A percentile compares a stretch with the other conserved stretches of the same genome.
Evolutionary conservation across 2,113 vertebrate genomes (phyloP).

Genomic region (Odocoileus virginianus): DNA sequence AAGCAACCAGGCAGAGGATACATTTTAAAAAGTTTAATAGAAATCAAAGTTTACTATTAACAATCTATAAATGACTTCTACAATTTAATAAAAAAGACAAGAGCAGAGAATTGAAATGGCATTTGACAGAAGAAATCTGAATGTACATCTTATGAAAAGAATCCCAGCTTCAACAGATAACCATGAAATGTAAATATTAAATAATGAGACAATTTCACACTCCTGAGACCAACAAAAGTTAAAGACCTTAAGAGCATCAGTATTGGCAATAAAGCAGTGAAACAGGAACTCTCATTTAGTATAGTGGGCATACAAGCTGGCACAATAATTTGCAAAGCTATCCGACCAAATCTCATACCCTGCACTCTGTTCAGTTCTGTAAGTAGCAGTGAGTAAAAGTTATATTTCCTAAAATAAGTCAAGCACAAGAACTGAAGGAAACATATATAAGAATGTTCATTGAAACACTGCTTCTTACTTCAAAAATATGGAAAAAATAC

Average conservation of each 20-base stretch:
- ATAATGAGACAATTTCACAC: background rate
- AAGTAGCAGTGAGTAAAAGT: background rate
- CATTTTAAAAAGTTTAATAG: background rate
- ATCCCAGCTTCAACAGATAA: background rate
- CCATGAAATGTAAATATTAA: background rate
- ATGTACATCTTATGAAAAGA: background rate
- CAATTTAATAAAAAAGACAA: background rate
- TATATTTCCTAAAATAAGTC: background rate
- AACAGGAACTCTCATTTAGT: background rate
- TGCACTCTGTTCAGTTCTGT: background rate
- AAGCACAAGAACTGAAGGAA: background rate
- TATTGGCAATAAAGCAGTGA: background rate
- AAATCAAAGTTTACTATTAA: background rate
- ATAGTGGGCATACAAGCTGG: background rate
- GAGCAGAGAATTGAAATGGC: background rate
- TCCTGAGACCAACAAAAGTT: background rate
- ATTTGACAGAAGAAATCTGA: background rate
- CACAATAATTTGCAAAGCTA: background rate
- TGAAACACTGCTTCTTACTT: background rate
- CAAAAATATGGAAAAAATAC: background rate
- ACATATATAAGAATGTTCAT: background rate
- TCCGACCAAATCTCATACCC: background rate
- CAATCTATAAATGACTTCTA: background rate
- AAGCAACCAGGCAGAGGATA: background rate
- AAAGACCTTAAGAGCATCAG: background rate